These are phyloP conservation scores for Quadroppia sp. DNA, from an alignment of 2,888 invertebrate genomes.

Conservation along the genomic window DNA sequence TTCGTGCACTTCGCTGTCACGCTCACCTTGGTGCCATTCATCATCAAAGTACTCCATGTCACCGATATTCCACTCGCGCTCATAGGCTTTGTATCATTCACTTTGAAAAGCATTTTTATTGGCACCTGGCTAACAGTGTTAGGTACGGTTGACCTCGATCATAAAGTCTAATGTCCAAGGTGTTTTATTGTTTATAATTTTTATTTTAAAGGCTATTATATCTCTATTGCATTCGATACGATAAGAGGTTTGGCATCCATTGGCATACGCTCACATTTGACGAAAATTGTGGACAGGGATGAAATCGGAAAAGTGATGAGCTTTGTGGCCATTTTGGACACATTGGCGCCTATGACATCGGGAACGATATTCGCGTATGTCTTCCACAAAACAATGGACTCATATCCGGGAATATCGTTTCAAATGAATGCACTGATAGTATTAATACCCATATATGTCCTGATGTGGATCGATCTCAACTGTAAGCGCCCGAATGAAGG, in stretches of 20 bases:
- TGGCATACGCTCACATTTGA: constrained; percentile 26
- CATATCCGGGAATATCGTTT: constrained; percentile 19
- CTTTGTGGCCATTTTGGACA: constrained; percentile 11
- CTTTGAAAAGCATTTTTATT: background rate
- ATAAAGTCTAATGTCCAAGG: background rate
- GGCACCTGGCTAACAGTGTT: background rate
- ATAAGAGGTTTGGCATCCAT: constrained; percentile 6
- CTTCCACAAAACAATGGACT: constrained; percentile 26
- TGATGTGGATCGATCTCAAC: constrained; percentile 15
- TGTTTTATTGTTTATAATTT: background rate
- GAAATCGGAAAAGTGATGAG: constrained; percentile 30
- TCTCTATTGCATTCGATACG: background rate
- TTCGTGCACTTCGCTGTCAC: background rate
- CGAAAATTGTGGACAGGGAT: constrained; percentile 25
- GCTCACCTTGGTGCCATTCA: background rate
- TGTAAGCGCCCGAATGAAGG: background rate
- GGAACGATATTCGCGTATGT: background rate
- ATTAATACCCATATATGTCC: background rate
- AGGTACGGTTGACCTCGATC: too few species aligned
- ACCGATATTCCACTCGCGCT: background rate
- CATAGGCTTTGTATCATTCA: background rate
- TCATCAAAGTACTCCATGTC: background rate
- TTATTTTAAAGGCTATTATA: background rate
- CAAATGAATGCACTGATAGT: background rate
- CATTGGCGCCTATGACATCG: background rate